These are phyloP conservation scores for Globia sparganii DNA, from an alignment of 2,888 invertebrate genomes.

Conservation along the genomic window DNA sequence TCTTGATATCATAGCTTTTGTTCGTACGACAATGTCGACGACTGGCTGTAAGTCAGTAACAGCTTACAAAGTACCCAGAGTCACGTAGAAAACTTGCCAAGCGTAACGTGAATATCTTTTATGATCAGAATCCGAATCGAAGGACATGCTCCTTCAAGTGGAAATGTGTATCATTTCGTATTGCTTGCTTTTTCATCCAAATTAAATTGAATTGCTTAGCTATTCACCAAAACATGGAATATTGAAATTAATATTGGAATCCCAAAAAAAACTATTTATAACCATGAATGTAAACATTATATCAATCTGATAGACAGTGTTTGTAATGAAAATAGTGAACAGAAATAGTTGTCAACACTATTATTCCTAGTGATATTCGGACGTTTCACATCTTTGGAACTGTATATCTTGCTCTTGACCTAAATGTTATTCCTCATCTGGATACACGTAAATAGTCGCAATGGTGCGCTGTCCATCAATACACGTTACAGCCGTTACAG, in stretches of 20 bases:
- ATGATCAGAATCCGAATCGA: conserved; percentile 52
- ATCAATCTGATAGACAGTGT: conserved; percentile 41
- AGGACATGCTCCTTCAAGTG: conserved; percentile 59
- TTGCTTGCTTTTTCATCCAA: conserved; percentile 47
- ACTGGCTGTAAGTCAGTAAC: conserved; percentile 32
- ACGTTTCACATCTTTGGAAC: conserved; percentile 45
- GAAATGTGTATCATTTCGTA: conserved; percentile 43
- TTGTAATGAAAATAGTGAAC: conserved; percentile 39
- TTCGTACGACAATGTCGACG: conserved; percentile 40
- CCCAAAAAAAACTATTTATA: conserved; percentile 10
- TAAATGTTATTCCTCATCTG: conserved; percentile 60
- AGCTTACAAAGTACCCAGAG: conserved; percentile 43
- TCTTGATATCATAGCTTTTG: conserved; percentile 34
- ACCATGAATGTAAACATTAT: conserved; percentile 30
- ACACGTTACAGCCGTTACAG: conserved; percentile 27
- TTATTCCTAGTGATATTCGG: conserved; percentile 37
- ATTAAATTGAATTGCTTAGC: conserved; percentile 28
- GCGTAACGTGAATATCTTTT: conserved; percentile 64
- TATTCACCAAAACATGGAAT: conserved; percentile 1
- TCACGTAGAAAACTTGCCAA: conserved; percentile 62
- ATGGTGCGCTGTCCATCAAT: conserved; percentile 59
- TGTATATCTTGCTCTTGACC: conserved; percentile 63
- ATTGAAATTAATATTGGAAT: conserved; percentile 11
- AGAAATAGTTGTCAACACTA: conserved; percentile 55
- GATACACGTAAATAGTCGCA: conserved; percentile 64